Base-by-base conservation (phyloP, 2,113 vertebrate species). In the Percopsis transmontana region DNA sequence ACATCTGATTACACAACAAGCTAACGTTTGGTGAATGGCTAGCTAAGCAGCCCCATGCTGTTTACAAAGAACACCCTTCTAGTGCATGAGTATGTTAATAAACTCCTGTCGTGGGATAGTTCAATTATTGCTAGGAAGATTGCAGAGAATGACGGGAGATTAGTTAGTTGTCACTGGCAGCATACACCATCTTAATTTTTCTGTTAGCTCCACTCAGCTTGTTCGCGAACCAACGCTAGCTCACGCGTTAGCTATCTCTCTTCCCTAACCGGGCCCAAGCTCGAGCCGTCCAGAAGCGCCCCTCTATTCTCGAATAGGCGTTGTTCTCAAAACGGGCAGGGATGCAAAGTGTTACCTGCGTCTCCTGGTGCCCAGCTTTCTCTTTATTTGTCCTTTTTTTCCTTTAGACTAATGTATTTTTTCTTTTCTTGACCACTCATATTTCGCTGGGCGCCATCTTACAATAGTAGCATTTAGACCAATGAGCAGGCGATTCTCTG, bases 371-470 rank as follows among this genome's bases (percentile, higher is more conserved):
- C 15, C 3, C 24, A 1, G 0, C 38, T 44, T 51, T 24, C 40
- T 57, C 19, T 64, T 48, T 47, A 3, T 48, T 84, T 79, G 2
- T 24, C 6, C 38, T 44, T 21, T 10, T 64, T 71, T 53, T 77
- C n/a, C 42, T 38, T 59, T 38, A 44, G 42, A 68, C 67, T 19
- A 48, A 18, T 11, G 58, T 77, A 12, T 74, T 75, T 52, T 69
- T 76, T 79, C 77, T 93, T 94, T 87, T 90, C 85, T 88, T 81
- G 84, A 90, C 85, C 85, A 91, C 90, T 95, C 90, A 94, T 92
- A 94, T 93, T 92, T 94, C 94, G 82, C 91, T 93, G 89, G 90
- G 94, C 94, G 94, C 95, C 95, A 96, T 96, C 93, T 96, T 96
- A 95, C 93, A 95, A 93, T 94, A 91, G 85, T 85, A 66, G 69